phyloP scores from a whole-genome alignment of 2,888 invertebrate genomes.

The Philopedon plagiatum region DNA sequence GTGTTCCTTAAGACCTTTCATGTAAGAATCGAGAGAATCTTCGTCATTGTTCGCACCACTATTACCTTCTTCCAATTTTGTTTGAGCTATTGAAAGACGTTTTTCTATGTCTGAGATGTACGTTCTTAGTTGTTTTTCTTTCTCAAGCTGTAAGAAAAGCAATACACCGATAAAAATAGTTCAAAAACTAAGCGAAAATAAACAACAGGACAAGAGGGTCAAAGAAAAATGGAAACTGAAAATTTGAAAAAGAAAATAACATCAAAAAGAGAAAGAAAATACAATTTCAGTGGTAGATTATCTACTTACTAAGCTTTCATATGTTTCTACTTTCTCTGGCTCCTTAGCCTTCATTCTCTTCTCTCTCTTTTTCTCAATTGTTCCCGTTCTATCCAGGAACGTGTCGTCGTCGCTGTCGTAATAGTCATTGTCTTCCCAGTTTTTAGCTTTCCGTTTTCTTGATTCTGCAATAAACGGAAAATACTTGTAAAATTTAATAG shows the following conservation, averaged over 20 bases:
- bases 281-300: not conserved
- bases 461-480: conserved; percentile 75
- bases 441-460: conserved; percentile 82
- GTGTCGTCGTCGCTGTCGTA: conserved; percentile 97
- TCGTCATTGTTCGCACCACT: conserved; percentile 67
- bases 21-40: conserved; percentile 88
- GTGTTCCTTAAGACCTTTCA: conserved; percentile 76
- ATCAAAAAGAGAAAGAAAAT: too few relatives aligned
- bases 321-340: conserved; percentile 75
- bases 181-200: not conserved
- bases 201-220: not conserved
- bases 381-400: conserved; percentile 95
- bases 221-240: not conserved
- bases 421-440: conserved; percentile 90
- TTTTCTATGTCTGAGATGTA: conserved; percentile 75
- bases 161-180: conserved; percentile 11
- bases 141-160: conserved; percentile 72
- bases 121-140: conserved; percentile 70
- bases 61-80: conserved; percentile 59
- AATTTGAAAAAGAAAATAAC: too few relatives aligned
- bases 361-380: conserved; percentile 88
- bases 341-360: conserved; percentile 80
- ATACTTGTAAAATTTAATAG: not conserved
- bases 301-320: conserved; percentile 75
- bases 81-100: conserved; percentile 68